These are phyloP conservation scores for Ochlodes sylvanus DNA, from an alignment of 2,888 invertebrate genomes.

Conservation along the genomic window DNA sequence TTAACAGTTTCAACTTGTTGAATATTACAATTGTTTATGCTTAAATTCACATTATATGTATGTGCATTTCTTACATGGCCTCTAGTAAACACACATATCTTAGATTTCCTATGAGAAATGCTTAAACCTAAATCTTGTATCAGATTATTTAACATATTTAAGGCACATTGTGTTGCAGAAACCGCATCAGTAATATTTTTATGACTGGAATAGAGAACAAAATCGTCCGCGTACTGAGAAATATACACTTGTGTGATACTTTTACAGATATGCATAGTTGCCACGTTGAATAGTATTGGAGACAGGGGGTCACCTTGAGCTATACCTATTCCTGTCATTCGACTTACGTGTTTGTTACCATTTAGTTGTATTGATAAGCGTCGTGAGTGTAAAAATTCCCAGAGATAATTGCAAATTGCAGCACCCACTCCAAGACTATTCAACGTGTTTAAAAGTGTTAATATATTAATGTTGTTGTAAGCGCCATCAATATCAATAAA, in stretches of 20 bases:
- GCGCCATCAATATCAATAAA: constrained; percentile 41
- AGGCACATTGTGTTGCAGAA: constrained; percentile 31
- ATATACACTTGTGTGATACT: constrained; percentile 9
- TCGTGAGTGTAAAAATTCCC: constrained; percentile 26
- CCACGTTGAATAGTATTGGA: constrained; percentile 34
- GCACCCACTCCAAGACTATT: constrained; percentile 31
- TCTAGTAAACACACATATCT: constrained; percentile 43
- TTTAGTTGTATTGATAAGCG: constrained; percentile 12
- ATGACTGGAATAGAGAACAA: constrained; percentile 41
- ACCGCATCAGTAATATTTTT: constrained; percentile 11
- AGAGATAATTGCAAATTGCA: constrained; percentile 33
- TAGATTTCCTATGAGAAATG: constrained; percentile 43
- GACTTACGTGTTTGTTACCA: constrained; percentile 4
- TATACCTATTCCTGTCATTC: constrained; percentile 17
- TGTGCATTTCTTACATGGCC: constrained; percentile 20
- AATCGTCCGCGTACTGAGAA: constrained; percentile 39
- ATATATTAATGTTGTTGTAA: constrained; percentile 39
- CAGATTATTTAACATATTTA: constrained; percentile 35
- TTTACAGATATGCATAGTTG: constrained; percentile 26
- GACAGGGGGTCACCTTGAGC: constrained; percentile 36
- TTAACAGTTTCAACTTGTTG: constrained; percentile 39
- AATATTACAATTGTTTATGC: constrained; percentile 32
- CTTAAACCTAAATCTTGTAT: constrained; percentile 41
- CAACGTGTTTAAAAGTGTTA: constrained; percentile 25
- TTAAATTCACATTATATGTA: constrained; percentile 26